Conservation (phyloP, 64 coral and sea anemone species). For the Dendrophyllia cribrosa region DNA sequence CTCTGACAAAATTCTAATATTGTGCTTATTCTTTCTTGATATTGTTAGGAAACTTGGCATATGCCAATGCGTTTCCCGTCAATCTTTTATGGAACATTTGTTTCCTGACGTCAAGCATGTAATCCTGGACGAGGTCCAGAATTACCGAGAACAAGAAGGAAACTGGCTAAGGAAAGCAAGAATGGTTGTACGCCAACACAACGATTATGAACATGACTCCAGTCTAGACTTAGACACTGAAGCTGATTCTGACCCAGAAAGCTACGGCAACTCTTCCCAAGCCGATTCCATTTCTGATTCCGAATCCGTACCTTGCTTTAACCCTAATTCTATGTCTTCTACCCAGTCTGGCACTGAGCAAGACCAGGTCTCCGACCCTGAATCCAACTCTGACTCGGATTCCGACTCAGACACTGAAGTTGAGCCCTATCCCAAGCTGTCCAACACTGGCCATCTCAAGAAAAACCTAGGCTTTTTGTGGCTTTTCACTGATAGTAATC, state of each 20-base stretch:
- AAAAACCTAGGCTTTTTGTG: constrained; percentile 24
- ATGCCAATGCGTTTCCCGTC: constrained; percentile 6
- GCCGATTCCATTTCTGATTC: no score
- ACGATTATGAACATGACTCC: neutral
- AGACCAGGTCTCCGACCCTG: neutral
- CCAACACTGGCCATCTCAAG: neutral
- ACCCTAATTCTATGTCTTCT: neutral
- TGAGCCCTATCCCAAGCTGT: neutral
- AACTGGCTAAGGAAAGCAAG: constrained; percentile 34
- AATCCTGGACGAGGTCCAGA: constrained; percentile 59
- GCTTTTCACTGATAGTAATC: constrained; percentile 44
- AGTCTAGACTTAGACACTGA: neutral
- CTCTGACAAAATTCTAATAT: no score
- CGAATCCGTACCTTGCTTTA: neutral
- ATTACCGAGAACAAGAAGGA: neutral
- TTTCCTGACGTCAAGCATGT: constrained; percentile 24
- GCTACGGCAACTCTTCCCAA: no score
- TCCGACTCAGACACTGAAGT: neutral
- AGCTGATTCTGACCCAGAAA: neutral
- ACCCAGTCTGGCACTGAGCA: neutral
- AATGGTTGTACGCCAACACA: neutral
- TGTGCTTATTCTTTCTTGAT: no score
- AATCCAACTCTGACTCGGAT: neutral
- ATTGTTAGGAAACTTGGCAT: constrained; percentile 5
- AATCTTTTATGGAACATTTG: neutral